Base-by-base conservation (phyloP, 2,888 invertebrate genomes). In the Odiellus spinosus region DNA sequence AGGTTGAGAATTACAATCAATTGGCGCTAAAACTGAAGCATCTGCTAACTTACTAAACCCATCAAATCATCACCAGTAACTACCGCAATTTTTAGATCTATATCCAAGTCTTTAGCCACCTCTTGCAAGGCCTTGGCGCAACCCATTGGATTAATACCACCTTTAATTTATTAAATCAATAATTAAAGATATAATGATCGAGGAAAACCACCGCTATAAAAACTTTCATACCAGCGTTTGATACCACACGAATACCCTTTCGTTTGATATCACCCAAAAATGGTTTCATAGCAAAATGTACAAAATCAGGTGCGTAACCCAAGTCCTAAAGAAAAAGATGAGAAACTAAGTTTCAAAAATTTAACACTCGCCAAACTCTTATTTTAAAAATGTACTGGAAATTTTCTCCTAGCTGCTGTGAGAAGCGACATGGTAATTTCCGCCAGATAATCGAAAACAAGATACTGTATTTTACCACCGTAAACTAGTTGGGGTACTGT, bases 381-480 rank as follows among this genome's bases (percentile, higher is more conserved):
- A 15, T 36, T 5, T 17, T 36, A 12, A 15, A 8, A n/a, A n/a
- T n/a, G 58, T 56, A 67, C 67, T 21, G 65, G 65, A 43, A 61
- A 60, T 57, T 68, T 70, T 26, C 60, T 58, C 52, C 65, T 64
- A 3, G 65, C 67, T 44, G 66, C 67, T 4, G 67, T 66, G 26
- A 71, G 61, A 10, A 71, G 60, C 3, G 71, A 70, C 71, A 71
- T 71, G 20, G 71, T 71, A 32, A 71, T 68, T 57, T 71, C 71
- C 11, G 71, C 70, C 34, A 71, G 57, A 53, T 71, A 71, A 55
- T 71, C 71, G 58, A 67, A 64, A 42, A 71, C 68, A 36, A 71
- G 59, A 57, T 62, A 70, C n/a, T n/a, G n/a, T n/a, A n/a, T n/a
- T n/a, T n/a, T n/a, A n/a, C 67, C 67, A 47, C 61, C 57, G 46